Conservation (phyloP, 2,888 invertebrate genomes). For the Elysia crispata region DNA sequence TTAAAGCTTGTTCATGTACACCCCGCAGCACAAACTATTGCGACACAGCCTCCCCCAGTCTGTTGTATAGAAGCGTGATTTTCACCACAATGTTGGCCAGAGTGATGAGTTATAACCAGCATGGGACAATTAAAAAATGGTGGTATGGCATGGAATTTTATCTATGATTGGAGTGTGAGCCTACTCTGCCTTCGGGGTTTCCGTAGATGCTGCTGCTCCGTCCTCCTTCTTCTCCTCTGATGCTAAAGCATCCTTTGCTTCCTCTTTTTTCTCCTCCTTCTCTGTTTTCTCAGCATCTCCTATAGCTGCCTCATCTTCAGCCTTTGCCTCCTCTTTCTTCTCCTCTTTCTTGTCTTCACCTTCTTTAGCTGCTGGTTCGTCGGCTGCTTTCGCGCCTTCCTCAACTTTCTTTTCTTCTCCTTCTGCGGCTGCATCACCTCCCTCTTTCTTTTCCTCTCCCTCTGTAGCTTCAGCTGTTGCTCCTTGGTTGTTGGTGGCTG, state of each 20-base stretch:
- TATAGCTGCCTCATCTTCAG: neutral
- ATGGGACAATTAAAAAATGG: no score
- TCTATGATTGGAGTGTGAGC: neutral
- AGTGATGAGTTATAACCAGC: no score
- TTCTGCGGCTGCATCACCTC: constrained; percentile 42
- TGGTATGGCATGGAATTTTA: constrained; percentile 10
- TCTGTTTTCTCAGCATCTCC: neutral
- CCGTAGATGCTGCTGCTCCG: neutral
- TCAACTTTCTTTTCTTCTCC: constrained; percentile 43
- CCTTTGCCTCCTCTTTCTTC: constrained; percentile 37
- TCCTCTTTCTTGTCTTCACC: constrained; percentile 43
- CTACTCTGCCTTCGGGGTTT: neutral
- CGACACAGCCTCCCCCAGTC: no score
- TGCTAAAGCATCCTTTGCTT: neutral
- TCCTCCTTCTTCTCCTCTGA: neutral
- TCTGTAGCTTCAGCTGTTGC: constrained; percentile 35
- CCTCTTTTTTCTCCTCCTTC: constrained; percentile 2
- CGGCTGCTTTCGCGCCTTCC: constrained; percentile 25
- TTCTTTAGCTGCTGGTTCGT: constrained; percentile 27
- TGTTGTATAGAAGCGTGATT: no score
- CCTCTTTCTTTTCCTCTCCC: constrained; percentile 41
- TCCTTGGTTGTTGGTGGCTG: constrained; percentile 34
- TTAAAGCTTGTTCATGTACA: no score
- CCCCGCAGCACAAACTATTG: no score
- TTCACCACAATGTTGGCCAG: no score